These are phyloP conservation scores for Lithosia quadra DNA, from an alignment of 2,888 invertebrate species.

Conservation along the genomic window DNA sequence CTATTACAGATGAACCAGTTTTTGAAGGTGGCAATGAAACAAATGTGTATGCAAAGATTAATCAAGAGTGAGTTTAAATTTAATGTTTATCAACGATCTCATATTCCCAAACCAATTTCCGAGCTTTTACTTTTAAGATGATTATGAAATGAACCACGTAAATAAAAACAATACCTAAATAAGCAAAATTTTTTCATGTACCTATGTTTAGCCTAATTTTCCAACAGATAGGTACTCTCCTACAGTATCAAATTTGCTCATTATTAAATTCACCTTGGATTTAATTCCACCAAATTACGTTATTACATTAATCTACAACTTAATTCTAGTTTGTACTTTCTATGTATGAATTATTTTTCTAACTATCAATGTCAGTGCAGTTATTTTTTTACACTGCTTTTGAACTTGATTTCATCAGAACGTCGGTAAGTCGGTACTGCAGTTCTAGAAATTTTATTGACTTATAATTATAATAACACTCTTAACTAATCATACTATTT, in stretches of 20 bases:
- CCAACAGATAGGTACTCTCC: too few species aligned
- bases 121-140: background rate
- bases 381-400: background rate
- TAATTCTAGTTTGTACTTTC: background rate
- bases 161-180: background rate
- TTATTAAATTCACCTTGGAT: background rate
- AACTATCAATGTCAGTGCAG: background rate
- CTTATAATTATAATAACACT: background rate
- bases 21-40: constrained; percentile 63
- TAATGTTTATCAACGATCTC: background rate
- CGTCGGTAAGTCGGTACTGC: too few species aligned
- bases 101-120: background rate
- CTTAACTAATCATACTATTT: background rate
- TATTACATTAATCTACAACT: too few species aligned
- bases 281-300: too few species aligned
- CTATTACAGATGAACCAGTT: constrained; percentile 68
- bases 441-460: background rate
- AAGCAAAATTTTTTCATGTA: background rate
- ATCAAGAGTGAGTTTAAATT: constrained; percentile 62
- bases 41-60: constrained; percentile 60
- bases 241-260: background rate
- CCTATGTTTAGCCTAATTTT: background rate
- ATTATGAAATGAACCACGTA: background rate
- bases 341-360: background rate
- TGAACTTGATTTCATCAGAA: background rate